phyloP scores from a whole-genome alignment of 2,113 vertebrate genomes.

The Melanocharis versteri region DNA sequence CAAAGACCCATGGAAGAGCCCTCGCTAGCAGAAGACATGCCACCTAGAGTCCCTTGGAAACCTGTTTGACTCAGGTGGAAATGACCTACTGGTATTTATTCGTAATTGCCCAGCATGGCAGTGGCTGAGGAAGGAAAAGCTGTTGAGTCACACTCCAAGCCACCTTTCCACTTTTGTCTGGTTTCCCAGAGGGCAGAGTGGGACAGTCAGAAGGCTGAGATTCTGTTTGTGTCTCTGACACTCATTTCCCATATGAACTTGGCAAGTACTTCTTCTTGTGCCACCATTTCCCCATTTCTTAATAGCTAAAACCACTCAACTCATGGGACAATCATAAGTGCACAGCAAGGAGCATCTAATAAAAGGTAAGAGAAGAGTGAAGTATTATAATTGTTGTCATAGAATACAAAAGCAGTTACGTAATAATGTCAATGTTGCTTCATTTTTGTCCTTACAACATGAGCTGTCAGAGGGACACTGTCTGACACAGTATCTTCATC shows the following conservation, averaged over 20 bases:
- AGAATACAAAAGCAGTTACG: conserved; percentile 16
- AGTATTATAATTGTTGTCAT: conserved; percentile 19
- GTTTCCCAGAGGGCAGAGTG: conserved; percentile 24
- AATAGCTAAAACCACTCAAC: background rate
- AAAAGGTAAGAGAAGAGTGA: background rate
- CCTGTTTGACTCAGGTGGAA: background rate
- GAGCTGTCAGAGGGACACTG: conserved; percentile 32
- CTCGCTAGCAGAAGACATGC: background rate
- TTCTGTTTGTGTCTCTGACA: background rate
- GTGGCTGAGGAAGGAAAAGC: conserved; percentile 42
- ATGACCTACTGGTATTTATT: conserved; percentile 25
- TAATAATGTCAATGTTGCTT: conserved; percentile 48
- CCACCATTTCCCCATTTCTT: conserved; percentile 6
- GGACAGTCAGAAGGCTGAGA: conserved; percentile 6
- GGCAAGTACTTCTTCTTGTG: background rate
- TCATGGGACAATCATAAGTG: background rate
- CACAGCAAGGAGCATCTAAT: background rate
- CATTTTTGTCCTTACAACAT: conserved; percentile 46
- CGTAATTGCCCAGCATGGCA: conserved; percentile 1
- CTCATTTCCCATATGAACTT: background rate
- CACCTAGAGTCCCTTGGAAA: background rate
- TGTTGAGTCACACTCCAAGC: conserved; percentile 32
- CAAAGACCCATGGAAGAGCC: background rate
- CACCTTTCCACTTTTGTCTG: conserved; percentile 29
- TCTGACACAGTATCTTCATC: conserved; percentile 40